A percentile compares a stretch with the other conserved stretches of the same genome.
phyloP scores from a whole-genome alignment of 1,140 invertebrate genomes.

The Anoplolepis gracilipes region DNA sequence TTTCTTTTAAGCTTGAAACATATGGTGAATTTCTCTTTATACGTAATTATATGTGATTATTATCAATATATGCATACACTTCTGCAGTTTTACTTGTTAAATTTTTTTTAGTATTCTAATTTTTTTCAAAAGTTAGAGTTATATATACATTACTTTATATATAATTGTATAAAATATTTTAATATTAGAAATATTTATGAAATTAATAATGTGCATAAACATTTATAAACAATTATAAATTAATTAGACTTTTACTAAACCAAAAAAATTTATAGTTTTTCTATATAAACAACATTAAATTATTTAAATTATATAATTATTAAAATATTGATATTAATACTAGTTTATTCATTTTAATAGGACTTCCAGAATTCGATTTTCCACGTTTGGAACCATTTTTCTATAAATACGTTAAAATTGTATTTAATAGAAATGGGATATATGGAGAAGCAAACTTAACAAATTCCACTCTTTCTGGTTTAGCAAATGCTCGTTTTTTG shows the following conservation, averaged over 20 bases:
- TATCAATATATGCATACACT: too few species aligned
- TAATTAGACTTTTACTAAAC: not conserved
- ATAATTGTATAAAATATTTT: not conserved
- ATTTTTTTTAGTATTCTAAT: too few species aligned
- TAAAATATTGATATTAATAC: not conserved
- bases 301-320: too few species aligned
- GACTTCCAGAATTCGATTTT: conserved; percentile 37
- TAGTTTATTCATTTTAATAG: not conserved
- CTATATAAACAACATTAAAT: too few species aligned
- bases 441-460: not conserved
- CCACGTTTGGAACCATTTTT: not conserved
- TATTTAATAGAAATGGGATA: not conserved
- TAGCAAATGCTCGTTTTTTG: not conserved
- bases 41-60: too few species aligned
- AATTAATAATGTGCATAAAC: not conserved
- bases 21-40: too few species aligned
- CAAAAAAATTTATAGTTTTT: not conserved
- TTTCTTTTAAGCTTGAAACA: too few species aligned
- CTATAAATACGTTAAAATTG: not conserved
- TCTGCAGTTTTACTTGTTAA: too few species aligned
- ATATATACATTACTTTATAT: not conserved
- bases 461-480: not conserved
- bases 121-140: too few species aligned
- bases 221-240: not conserved
- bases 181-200: not conserved